Evolutionary conservation across 2,888 invertebrate species (phyloP).

Genomic region (Nymphalis urticae): DNA sequence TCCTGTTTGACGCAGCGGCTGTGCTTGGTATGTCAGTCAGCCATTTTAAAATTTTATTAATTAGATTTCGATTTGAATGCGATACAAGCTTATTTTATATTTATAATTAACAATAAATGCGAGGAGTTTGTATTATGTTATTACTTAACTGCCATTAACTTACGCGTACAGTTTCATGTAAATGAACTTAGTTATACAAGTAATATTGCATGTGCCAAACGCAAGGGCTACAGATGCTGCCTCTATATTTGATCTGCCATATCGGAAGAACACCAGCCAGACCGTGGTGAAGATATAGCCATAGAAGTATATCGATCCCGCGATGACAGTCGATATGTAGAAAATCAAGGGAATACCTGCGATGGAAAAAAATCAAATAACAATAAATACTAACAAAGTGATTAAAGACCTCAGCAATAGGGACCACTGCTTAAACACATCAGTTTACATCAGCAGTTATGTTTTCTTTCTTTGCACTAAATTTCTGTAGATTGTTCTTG

Average conservation of each 20-base stretch:
- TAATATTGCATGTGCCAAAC: conserved; percentile 50
- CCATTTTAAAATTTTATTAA: too few relatives aligned
- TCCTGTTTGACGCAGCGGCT: too few relatives aligned
- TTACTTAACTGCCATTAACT: conserved; percentile 29
- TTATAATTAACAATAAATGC: too few relatives aligned
- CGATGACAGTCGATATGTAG: conserved; percentile 45
- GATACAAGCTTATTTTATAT: background rate
- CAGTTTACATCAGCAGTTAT: too few relatives aligned
- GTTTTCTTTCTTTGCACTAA: too few relatives aligned
- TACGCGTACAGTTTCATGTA: conserved; percentile 52
- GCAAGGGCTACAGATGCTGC: conserved; percentile 50
- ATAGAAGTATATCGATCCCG: conserved; percentile 48
- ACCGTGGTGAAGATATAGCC: conserved; percentile 51
- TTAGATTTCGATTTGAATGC: background rate
- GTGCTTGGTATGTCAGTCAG: too few relatives aligned
- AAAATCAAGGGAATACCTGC: conserved; percentile 48
- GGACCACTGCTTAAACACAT: too few relatives aligned
- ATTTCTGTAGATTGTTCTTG: too few relatives aligned
- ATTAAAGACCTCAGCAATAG: too few relatives aligned
- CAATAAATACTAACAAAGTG: too few relatives aligned
- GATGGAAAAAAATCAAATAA: background rate
- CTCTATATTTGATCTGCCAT: conserved; percentile 47
- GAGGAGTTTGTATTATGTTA: too few relatives aligned
- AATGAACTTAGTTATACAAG: conserved; percentile 50
- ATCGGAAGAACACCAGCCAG: conserved; percentile 53